phyloP scores from a whole-genome alignment of 2,888 invertebrate species.

The Tipula confusa region DNA sequence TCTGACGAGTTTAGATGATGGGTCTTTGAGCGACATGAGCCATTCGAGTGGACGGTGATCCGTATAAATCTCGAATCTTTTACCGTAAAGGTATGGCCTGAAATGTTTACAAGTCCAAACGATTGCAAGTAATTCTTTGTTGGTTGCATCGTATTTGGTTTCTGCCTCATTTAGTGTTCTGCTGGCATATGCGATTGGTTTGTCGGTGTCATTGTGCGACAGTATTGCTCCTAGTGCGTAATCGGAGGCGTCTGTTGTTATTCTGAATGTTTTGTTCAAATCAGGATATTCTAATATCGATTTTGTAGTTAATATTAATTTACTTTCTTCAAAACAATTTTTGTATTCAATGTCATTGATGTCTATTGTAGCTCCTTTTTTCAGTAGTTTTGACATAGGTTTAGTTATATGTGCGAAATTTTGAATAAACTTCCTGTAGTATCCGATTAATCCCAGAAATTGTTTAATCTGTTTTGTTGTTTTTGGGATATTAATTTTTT shows the following conservation, averaged over 20 bases:
- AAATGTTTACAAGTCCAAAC: neutral
- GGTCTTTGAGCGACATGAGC: neutral
- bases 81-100: neutral
- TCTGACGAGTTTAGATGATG: neutral
- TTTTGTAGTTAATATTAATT: neutral
- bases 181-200: neutral
- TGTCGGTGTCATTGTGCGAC: neutral
- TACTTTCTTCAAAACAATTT: neutral
- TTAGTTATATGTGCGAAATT: neutral
- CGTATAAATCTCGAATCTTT: neutral
- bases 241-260: neutral
- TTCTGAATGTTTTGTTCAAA: neutral
- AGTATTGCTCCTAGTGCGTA: neutral
- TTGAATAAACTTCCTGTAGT: neutral
- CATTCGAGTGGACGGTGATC: neutral
- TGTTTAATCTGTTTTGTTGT: slow-evolving; percentile 25
- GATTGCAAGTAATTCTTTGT: slow-evolving; percentile 8
- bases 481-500: neutral
- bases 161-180: neutral
- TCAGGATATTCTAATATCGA: neutral
- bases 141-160: neutral
- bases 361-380: slow-evolving; percentile 21
- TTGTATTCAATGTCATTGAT: neutral
- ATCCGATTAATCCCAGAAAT: neutral
- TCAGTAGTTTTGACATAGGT: slow-evolving; percentile 30